phyloP scores from a whole-genome alignment of 2,888 invertebrate species.

The Altica lythri region DNA sequence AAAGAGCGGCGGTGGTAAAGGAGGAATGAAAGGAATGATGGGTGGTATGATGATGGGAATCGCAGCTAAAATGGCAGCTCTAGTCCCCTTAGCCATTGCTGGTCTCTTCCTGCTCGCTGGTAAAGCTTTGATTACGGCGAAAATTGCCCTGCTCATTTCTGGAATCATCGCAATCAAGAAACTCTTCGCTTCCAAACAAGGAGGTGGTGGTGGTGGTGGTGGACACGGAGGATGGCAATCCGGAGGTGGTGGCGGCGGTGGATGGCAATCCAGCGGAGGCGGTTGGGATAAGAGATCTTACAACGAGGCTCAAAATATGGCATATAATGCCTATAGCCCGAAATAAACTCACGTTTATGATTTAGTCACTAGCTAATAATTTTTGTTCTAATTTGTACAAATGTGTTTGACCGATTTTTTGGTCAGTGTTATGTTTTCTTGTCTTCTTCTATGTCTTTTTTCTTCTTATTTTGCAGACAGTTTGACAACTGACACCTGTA shows the following conservation, averaged over 20 bases:
- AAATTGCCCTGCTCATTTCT: constrained; percentile 79
- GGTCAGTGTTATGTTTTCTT: constrained; percentile 36
- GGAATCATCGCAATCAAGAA: constrained; percentile 85
- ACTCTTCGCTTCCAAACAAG: constrained; percentile 70
- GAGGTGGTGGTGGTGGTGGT: constrained; percentile 57
- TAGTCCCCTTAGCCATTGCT: constrained; percentile 80
- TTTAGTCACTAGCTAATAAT: constrained; percentile 29
- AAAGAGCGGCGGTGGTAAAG: constrained; percentile 61
- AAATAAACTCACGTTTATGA: constrained; percentile 45
- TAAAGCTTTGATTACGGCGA: constrained; percentile 79
- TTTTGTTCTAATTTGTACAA: constrained; percentile 42
- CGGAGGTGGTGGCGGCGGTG: constrained; percentile 58
- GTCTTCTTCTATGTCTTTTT: no score
- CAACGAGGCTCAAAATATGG: constrained; percentile 67
- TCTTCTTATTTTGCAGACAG: constrained; percentile 19
- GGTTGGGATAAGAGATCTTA: constrained; percentile 76
- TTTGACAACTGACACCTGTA: constrained; percentile 23
- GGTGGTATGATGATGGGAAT: constrained; percentile 89
- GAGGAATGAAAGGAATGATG: constrained; percentile 86
- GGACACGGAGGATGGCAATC: constrained; percentile 59
- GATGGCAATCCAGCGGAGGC: constrained; percentile 56
- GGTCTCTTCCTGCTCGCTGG: constrained; percentile 81
- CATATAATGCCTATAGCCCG: constrained; percentile 69
- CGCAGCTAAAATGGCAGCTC: constrained; percentile 81
- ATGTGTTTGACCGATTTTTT: constrained; percentile 45